Base-by-base conservation (phyloP, 2,888 invertebrate genomes). In the Pristionchus entomophagus region DNA sequence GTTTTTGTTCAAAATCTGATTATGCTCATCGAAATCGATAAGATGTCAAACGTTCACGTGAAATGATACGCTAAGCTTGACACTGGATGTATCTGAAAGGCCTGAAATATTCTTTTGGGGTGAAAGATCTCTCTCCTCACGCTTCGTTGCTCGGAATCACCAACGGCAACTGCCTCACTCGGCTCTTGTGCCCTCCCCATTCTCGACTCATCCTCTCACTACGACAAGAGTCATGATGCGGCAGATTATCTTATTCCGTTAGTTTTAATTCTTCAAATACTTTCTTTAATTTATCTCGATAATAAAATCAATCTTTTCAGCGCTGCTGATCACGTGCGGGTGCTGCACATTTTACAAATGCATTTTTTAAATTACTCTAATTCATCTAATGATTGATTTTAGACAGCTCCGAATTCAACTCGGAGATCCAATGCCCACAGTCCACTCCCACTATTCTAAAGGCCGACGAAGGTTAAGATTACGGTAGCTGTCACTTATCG, bases 351-450 rank as follows among this genome's bases (percentile, higher is more conserved):
- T 22, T 29, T 59, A 26, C 59, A 0, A n/a, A n/a, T n/a, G n/a
- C n/a, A n/a, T n/a, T n/a, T n/a, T n/a, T n/a, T n/a, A n/a, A n/a
- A n/a, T n/a, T n/a, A n/a, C n/a, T n/a, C n/a, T n/a, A n/a, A n/a
- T n/a, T n/a, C 22, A 5, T 3, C 4, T 22, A 26, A 59, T n/a
- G 26, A 59, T 5, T 5, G 2, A 2, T 59, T 80, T 51, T 51
- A 80, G 78, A 49, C 32, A 51, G 78, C 26, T 49, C 78, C 22
- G 51, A 80, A 19, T 80, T 51, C 78, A 51, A 80, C 51, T 17
- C 78, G 19, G 19, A 49, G 8, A 29, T 80, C 3, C 22, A 32
- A 0, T 80, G 78, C 14, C 14, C 49, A 17, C 51, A 51, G 4
- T 51, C 78, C 8, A 22, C 22, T 8, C 78, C 78, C 8, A 17